A percentile compares a stretch with the other conserved stretches of the same genome.
Evolutionary conservation across 2,797 vertebrate species (phyloP).

Genomic region (Urocyon cinereoargenteus): DNA sequence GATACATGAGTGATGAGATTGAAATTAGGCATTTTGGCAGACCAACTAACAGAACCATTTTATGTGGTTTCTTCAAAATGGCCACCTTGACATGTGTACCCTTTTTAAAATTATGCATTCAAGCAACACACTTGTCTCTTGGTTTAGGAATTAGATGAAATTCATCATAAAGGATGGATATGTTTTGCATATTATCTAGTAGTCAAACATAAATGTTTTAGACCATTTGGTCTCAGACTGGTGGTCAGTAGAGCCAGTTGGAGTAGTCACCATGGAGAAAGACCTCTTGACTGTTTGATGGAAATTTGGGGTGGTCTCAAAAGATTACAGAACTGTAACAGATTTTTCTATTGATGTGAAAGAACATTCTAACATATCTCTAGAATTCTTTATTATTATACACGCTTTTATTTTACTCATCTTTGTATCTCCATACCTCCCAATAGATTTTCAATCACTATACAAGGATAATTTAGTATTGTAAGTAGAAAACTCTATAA

Average conservation of each 20-base stretch:
- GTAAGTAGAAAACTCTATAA: background rate
- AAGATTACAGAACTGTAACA: background rate
- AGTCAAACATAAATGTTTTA: background rate
- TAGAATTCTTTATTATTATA: background rate
- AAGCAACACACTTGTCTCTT: background rate
- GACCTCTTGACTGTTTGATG: background rate
- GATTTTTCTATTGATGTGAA: background rate
- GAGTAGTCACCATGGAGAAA: background rate
- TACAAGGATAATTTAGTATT: background rate
- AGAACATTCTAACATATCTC: background rate
- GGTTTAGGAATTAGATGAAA: background rate
- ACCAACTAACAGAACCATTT: background rate
- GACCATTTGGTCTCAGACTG: background rate
- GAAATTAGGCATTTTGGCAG: background rate
- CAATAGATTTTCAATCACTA: background rate
- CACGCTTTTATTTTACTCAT: background rate
- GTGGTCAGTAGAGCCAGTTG: background rate
- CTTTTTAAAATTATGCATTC: background rate
- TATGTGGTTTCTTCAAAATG: background rate
- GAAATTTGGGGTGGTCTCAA: background rate
- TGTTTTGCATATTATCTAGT: background rate
- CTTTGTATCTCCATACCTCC: background rate
- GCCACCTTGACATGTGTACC: accelerated
- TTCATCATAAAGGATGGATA: background rate
- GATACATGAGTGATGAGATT: background rate